These are phyloP conservation scores for Nebria salina DNA, from an alignment of 2,888 invertebrate species.

Conservation along the genomic window DNA sequence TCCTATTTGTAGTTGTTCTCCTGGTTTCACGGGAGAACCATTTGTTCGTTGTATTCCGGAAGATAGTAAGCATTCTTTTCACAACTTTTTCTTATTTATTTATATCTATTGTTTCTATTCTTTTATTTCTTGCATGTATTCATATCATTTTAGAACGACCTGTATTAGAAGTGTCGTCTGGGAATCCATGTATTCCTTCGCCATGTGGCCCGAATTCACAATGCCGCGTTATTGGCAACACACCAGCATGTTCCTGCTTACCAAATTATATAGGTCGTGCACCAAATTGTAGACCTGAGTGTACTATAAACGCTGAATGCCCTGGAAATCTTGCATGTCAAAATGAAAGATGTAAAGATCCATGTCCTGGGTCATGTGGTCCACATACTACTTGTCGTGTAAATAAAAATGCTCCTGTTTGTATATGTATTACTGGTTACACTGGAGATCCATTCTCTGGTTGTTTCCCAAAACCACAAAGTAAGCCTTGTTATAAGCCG, in stretches of 20 bases:
- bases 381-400: constrained; percentile 78
- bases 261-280: constrained; percentile 70
- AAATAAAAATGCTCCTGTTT: constrained; percentile 80
- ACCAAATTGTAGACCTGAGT: constrained; percentile 74
- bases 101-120: constrained; percentile 41
- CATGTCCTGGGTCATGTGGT: constrained; percentile 82
- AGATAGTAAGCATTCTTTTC: constrained; percentile 66
- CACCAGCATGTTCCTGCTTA: constrained; percentile 70
- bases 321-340: constrained; percentile 79
- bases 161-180: constrained; percentile 54
- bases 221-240: constrained; percentile 67
- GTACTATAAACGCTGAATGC: constrained; percentile 78
- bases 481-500: constrained; percentile 63
- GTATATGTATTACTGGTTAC: constrained; percentile 78
- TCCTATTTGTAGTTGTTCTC: constrained; percentile 85
- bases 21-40: constrained; percentile 83
- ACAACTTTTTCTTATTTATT: constrained; percentile 35
- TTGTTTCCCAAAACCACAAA: constrained; percentile 66
- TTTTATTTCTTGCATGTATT: constrained; percentile 47
- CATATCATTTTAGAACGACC: constrained; percentile 60
- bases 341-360: constrained; percentile 80
- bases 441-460: constrained; percentile 73
- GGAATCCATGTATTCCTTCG: constrained; percentile 72
- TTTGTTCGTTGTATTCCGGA: constrained; percentile 74
- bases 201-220: constrained; percentile 73